Conservation (phyloP, 53 echinoderm and acorn worm genomes). For the Echinometra lucunter region DNA sequence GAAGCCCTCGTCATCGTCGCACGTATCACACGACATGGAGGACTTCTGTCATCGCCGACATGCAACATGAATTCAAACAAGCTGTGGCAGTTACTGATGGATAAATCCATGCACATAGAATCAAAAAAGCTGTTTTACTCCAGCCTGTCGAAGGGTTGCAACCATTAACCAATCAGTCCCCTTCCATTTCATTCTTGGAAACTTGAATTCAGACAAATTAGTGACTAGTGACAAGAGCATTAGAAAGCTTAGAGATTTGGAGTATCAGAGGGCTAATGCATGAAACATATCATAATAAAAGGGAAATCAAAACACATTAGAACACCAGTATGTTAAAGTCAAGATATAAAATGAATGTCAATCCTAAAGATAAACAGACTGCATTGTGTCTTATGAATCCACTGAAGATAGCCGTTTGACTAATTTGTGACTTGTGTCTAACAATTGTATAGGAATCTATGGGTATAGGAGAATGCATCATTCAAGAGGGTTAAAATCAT, state of each 20-base stretch:
- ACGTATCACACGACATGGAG: constrained; percentile 36
- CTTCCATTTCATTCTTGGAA: neutral
- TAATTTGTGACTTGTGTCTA: no score
- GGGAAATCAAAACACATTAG: neutral
- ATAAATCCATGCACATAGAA: neutral
- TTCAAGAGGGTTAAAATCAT: no score
- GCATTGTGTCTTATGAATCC: no score
- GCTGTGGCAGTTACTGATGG: constrained; percentile 37
- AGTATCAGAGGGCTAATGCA: neutral
- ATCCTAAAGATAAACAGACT: neutral
- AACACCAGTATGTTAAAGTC: neutral
- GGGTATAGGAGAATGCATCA: no score
- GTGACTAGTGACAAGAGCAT: neutral
- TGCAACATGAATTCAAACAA: constrained; percentile 48
- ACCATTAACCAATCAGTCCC: neutral
- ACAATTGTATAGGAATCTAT: no score
- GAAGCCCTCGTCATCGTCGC: constrained; percentile 27
- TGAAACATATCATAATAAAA: neutral
- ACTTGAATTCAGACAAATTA: neutral
- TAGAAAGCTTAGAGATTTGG: no score
- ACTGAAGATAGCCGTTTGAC: neutral
- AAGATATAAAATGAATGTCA: neutral
- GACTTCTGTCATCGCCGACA: constrained; percentile 43
- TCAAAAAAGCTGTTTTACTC: neutral
- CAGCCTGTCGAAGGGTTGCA: neutral